Conservation (phyloP, 2,113 vertebrate genomes). For the Vimba vimba region DNA sequence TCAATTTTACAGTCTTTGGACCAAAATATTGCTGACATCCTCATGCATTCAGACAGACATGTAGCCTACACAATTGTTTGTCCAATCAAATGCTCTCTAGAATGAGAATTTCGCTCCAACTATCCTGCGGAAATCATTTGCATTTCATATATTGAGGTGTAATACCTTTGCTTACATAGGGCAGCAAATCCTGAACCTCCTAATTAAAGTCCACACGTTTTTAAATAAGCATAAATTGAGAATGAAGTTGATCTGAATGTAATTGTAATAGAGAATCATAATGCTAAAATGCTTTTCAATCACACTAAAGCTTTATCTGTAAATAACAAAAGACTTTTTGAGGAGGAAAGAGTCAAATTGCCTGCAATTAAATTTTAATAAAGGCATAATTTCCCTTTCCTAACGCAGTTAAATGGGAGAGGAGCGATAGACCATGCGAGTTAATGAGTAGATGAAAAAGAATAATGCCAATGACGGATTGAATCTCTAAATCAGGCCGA, state of each 20-base stretch:
- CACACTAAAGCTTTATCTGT: conserved; percentile 61
- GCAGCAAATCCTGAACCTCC: too few relatives aligned
- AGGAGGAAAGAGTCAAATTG: conserved; percentile 66
- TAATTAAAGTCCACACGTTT: too few relatives aligned
- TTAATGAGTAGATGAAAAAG: conserved; percentile 54
- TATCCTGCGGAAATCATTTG: too few relatives aligned
- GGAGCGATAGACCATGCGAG: conserved; percentile 62
- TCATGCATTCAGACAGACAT: too few relatives aligned
- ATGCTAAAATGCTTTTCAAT: conserved; percentile 30
- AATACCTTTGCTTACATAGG: too few relatives aligned
- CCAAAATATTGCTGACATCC: too few relatives aligned
- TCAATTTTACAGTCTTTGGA: not conserved
- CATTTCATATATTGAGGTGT: too few relatives aligned
- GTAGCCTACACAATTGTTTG: too few relatives aligned
- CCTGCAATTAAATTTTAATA: conserved; percentile 82
- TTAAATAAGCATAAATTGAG: not conserved
- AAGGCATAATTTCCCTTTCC: conserved; percentile 71
- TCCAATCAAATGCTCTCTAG: too few relatives aligned
- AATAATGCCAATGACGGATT: conserved; percentile 69
- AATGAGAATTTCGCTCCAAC: too few relatives aligned
- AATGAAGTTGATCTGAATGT: conserved; percentile 17
- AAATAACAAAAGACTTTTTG: conserved; percentile 59
- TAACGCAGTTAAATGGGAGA: conserved; percentile 64
- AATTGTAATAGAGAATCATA: conserved; percentile 28
- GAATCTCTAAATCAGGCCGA: conserved; percentile 71